Evolutionary conservation across 35 echinoderm and acorn worm species (phyloP).

Genomic region (Chiridota heheva): DNA sequence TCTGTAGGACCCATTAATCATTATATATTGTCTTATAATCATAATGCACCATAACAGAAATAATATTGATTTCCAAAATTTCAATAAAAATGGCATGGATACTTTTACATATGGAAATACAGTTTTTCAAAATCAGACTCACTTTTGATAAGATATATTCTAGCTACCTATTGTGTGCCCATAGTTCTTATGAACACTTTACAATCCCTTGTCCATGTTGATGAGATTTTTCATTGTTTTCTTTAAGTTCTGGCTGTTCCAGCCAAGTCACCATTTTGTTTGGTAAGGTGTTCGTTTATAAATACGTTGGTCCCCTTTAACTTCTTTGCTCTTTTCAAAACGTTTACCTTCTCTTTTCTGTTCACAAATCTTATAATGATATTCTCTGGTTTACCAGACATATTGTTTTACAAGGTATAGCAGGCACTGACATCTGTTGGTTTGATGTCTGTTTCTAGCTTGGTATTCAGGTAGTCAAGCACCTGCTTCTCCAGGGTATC

Average conservation of each 20-base stretch:
- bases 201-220: slow-evolving; percentile 17
- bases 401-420: slow-evolving; percentile 1
- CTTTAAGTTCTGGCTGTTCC: background rate
- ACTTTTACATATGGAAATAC: too few relatives aligned
- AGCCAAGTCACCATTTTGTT: slow-evolving; percentile 27
- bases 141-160: background rate
- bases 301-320: slow-evolving; percentile 10
- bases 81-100: too few relatives aligned
- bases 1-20: too few relatives aligned
- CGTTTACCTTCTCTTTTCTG: background rate
- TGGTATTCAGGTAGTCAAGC: too few relatives aligned
- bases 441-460: background rate
- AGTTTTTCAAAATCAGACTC: background rate
- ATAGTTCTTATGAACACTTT: background rate
- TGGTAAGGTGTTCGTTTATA: background rate
- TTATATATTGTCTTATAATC: too few relatives aligned
- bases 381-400: too few relatives aligned
- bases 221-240: slow-evolving; percentile 18
- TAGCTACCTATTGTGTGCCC: background rate
- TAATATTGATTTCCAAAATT: too few relatives aligned
- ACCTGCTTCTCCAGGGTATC: too few relatives aligned
- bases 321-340: slow-evolving; percentile 7
- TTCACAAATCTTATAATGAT: slow-evolving; percentile 24
- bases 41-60: too few relatives aligned
- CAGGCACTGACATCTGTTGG: background rate